Evolutionary conservation across 1,140 invertebrate genomes (phyloP).

Genomic region (Drosophila melanica): DNA sequence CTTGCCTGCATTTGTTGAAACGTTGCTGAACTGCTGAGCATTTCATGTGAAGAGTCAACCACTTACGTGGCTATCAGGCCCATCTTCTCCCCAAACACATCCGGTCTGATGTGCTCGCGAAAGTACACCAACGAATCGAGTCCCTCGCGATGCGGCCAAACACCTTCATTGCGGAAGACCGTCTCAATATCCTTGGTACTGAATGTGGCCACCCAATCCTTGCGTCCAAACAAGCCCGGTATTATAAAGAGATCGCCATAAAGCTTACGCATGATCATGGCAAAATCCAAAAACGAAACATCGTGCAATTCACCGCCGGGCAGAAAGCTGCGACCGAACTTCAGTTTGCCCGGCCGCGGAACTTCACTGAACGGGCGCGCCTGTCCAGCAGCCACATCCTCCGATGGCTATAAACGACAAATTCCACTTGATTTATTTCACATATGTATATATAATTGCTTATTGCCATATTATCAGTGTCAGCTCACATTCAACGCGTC

Average conservation of each 20-base stretch:
- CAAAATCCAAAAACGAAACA: slow-evolving; percentile 48
- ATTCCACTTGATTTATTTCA: neutral
- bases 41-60: neutral
- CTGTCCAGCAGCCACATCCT: neutral
- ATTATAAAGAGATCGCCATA: slow-evolving; percentile 67
- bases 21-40: too few relatives aligned
- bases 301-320: slow-evolving; percentile 58
- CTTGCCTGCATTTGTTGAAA: slow-evolving; percentile 35
- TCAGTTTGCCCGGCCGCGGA: slow-evolving; percentile 47
- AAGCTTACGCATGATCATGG: slow-evolving; percentile 35
- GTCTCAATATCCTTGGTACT: slow-evolving; percentile 64
- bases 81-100: slow-evolving; percentile 39
- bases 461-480: neutral
- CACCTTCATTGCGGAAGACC: slow-evolving; percentile 71
- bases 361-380: slow-evolving; percentile 35
- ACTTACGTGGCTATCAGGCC: slow-evolving; percentile 58
- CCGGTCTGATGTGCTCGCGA: slow-evolving; percentile 44
- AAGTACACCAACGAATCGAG: slow-evolving; percentile 62
- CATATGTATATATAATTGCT: neutral
- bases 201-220: slow-evolving; percentile 56
- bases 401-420: slow-evolving; percentile 2
- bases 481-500: slow-evolving; percentile 25
- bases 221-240: slow-evolving; percentile 67
- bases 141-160: slow-evolving; percentile 68
- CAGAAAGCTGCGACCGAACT: slow-evolving; percentile 60